phyloP scores from a whole-genome alignment of 1,140 invertebrate species.

The Tetramorium simillimum region DNA sequence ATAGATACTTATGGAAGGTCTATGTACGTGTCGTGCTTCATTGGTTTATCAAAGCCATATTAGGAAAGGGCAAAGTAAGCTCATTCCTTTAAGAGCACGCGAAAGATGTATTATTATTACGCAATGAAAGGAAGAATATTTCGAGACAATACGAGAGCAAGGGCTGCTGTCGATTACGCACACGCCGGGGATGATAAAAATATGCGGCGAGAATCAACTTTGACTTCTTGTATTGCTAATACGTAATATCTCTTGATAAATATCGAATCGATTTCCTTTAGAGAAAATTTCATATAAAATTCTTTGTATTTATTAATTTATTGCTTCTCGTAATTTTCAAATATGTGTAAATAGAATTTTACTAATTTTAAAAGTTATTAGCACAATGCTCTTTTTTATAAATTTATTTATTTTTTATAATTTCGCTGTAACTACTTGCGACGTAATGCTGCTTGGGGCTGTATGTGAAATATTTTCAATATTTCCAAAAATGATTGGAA shows the following conservation, averaged over 20 bases:
- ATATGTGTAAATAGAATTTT: neutral
- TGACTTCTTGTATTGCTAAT: slow-evolving; percentile 8
- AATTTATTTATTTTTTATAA: neutral
- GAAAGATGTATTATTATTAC: slow-evolving; percentile 39
- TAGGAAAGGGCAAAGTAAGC: slow-evolving; percentile 39
- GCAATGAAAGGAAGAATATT: slow-evolving; percentile 40
- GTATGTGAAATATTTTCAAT: neutral
- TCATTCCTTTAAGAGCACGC: slow-evolving; percentile 27
- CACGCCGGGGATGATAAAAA: slow-evolving; percentile 21
- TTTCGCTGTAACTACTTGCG: neutral
- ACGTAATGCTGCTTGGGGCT: no score
- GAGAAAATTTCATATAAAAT: neutral
- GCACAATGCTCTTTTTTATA: neutral
- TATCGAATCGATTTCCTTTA: neutral
- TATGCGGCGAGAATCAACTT: slow-evolving; percentile 36
- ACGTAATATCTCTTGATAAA: neutral
- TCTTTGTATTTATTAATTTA: neutral
- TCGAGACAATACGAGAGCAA: slow-evolving; percentile 3
- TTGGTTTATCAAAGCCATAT: neutral
- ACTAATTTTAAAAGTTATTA: neutral
- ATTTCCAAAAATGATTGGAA: neutral
- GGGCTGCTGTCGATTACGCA: neutral
- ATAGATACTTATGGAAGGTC: neutral
- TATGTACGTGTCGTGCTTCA: slow-evolving; percentile 31
- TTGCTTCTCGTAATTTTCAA: neutral